Base-by-base conservation (phyloP, 2,113 vertebrate genomes). In the Salvelinus sp. region DNA sequence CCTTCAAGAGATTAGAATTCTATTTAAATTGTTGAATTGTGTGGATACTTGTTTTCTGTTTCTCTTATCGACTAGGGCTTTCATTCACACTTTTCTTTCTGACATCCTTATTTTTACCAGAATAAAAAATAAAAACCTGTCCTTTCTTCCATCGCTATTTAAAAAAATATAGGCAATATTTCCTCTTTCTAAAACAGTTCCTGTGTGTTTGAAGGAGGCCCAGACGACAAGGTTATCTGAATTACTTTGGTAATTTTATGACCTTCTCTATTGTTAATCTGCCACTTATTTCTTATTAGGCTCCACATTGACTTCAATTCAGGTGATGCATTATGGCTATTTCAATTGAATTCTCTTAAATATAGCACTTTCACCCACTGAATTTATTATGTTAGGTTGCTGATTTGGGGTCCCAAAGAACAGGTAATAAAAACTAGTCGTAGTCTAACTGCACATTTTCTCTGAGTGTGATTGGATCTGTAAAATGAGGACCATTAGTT, bases 221-320 rank as follows among this genome's bases (percentile, higher is more conserved):
- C 72, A 64, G 33, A 79, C 64, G 33, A 78, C 72, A 82, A 86
- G 80, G 85, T 83, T 79, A 76, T 81, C 84, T 82, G 63, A 82
- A 80, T 86, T 81, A 85, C 77, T 28, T 16, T 63, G 68, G 63
- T 28, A 79, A 86, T 86, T 85, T 86, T 23, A 75, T 79, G 86
- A 78, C 67, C 69, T 77, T 76, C 58, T 67, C 69, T 25, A 48
- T 77, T 63, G 20, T 65, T 84, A 83, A 89, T 90, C 67, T 80
- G 25, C 70, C 63, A 64, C 75, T 79, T 83, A 80, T 84, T 81
- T 85, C 77, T 74, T 69, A 44, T 76, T 82, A 68, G 27, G 58
- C 79, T 73, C 60, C 33, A 72, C 65, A 84, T 70, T 74, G 72
- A 79, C 6, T 23, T 73, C 27, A 20, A 77, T 74, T 69, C 14